Percentiles rank a stretch among this genome's conserved stretches.
Conservation (phyloP, 2,888 invertebrate genomes). For the Phengaris arion region DNA sequence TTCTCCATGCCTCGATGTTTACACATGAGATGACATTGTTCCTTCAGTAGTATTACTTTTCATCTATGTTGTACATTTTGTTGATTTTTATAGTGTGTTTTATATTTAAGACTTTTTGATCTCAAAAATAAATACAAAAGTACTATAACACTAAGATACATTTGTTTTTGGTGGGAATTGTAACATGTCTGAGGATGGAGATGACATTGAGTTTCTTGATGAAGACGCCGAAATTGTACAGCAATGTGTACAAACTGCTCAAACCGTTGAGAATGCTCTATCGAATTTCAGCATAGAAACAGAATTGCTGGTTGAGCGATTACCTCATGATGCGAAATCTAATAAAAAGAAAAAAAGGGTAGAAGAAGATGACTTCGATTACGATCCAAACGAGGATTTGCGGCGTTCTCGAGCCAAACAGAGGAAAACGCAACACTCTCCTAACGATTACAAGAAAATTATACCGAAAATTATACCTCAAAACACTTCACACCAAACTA, state of each 20-base stretch:
- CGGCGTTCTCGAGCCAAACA: slow-evolving; percentile 36
- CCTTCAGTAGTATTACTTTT: no score
- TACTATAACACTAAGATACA: not conserved
- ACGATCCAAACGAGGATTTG: slow-evolving; percentile 56
- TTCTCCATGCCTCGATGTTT: no score
- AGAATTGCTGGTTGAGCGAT: slow-evolving; percentile 51
- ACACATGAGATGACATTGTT: no score
- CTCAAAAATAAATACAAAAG: no score
- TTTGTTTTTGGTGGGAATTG: not conserved
- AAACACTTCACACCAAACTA: not conserved
- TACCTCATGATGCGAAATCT: slow-evolving; percentile 38
- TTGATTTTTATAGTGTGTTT: no score
- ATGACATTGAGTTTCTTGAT: slow-evolving; percentile 70
- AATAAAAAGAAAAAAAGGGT: slow-evolving; percentile 40
- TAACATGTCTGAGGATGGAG: slow-evolving; percentile 49
- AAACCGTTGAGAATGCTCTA: slow-evolving; percentile 34
- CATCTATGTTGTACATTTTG: no score
- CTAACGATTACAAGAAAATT: not conserved
- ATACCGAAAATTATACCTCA: not conserved
- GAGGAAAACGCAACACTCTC: slow-evolving; percentile 37
- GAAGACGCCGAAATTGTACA: slow-evolving; percentile 71
- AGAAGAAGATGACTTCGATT: slow-evolving; percentile 63
- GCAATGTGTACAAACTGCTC: slow-evolving; percentile 56
- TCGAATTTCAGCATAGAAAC: slow-evolving; percentile 34
- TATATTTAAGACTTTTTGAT: no score